These are phyloP conservation scores for Protobothrops flavoviridis DNA, from an alignment of 2,113 vertebrate genomes.

Conservation along the genomic window DNA sequence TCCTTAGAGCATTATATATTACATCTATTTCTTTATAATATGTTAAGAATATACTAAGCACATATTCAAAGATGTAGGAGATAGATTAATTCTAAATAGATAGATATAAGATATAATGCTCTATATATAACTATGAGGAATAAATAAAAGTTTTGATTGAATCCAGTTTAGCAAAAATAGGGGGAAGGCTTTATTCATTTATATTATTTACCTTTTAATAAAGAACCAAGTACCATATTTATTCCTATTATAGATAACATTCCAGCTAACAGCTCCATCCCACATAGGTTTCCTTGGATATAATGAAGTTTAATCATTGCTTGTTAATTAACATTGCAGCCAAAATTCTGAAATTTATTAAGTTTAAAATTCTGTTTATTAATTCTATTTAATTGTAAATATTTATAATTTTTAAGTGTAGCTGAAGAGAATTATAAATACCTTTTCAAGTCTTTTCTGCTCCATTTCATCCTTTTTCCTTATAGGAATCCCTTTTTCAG, in stretches of 20 bases:
- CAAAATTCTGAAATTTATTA: neutral
- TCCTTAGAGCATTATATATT: neutral
- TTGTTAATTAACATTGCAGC: neutral
- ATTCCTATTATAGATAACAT: conserved; percentile 3
- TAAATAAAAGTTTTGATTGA: neutral
- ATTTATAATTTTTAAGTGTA: neutral
- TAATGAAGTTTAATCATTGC: neutral
- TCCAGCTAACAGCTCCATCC: neutral
- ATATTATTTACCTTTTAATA: neutral
- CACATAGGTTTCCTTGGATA: neutral
- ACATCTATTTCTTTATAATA: neutral
- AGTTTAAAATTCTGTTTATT: neutral
- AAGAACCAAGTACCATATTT: neutral
- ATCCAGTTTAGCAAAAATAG: neutral
- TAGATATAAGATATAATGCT: neutral
- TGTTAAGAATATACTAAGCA: neutral
- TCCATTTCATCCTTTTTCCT: neutral
- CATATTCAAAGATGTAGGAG: neutral
- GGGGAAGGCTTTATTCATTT: neutral
- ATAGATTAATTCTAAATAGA: neutral
- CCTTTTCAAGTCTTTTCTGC: neutral
- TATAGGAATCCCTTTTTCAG: neutral
- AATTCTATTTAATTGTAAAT: neutral
- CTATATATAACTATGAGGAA: neutral
- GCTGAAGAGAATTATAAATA: neutral